A percentile compares a stretch with the other conserved stretches of the same genome.
Conservation (phyloP, 2,797 vertebrate genomes). For the Alcedo atthis region DNA sequence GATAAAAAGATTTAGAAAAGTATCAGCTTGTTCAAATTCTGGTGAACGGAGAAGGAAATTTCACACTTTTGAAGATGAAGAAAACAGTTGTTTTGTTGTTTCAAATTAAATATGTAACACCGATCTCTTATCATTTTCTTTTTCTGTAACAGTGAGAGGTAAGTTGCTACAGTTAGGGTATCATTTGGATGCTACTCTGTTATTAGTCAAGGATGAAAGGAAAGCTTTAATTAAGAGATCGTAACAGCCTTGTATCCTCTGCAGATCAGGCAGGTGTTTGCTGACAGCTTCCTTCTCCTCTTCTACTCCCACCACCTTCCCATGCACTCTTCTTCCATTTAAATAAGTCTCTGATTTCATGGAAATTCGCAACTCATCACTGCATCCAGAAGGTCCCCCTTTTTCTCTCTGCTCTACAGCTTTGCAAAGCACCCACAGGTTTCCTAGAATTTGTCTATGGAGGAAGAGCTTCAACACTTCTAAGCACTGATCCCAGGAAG, state of each 20-base stretch:
- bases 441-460: neutral
- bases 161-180: neutral
- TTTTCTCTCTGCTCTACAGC: neutral
- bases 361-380: neutral
- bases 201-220: neutral
- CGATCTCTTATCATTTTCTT: neutral
- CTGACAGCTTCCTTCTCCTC: constrained; percentile 19
- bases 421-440: neutral
- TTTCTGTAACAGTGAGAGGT: neutral
- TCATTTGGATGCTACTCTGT: neutral
- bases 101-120: neutral
- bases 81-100: neutral
- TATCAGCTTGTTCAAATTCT: neutral
- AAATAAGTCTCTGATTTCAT: neutral
- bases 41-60: neutral
- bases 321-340: neutral
- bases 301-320: constrained; percentile 29
- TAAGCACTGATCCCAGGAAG: neutral
- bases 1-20: neutral
- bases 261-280: constrained; percentile 9
- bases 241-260: neutral
- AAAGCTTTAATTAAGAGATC: constrained; percentile 47
- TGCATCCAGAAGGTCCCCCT: neutral
- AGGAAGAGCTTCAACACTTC: neutral
- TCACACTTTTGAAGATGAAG: neutral